Conservation (phyloP, 2,113 vertebrate species). For the Lathamus discolor region DNA sequence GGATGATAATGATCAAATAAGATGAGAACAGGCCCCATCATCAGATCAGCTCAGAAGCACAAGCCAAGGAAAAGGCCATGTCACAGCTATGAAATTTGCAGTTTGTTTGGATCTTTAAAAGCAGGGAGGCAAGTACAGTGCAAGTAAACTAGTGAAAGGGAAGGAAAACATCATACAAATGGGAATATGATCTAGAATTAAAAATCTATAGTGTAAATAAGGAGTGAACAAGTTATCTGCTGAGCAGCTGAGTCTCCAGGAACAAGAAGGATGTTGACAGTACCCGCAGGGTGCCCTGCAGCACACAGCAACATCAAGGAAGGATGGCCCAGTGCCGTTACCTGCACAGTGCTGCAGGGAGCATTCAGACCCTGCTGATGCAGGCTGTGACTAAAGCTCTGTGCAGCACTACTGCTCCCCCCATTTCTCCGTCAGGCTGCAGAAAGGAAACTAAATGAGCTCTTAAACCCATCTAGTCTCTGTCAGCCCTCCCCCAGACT, state of each 20-base stretch:
- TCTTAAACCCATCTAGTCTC: background rate
- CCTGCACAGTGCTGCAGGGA: background rate
- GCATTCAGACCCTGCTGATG: background rate
- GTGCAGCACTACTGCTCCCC: background rate
- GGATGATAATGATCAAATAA: background rate
- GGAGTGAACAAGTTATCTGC: background rate
- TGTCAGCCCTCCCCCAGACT: background rate
- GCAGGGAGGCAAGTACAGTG: background rate
- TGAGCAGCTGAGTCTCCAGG: background rate
- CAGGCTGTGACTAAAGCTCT: background rate
- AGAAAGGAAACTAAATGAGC: conserved; percentile 15
- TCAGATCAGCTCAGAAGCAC: background rate
- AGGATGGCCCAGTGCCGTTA: background rate
- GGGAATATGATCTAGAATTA: background rate
- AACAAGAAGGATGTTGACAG: background rate
- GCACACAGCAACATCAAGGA: background rate
- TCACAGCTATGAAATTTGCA: background rate
- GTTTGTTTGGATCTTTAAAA: background rate
- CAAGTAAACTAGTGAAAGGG: background rate
- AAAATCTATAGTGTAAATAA: background rate
- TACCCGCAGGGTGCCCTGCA: background rate
- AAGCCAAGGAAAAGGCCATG: background rate
- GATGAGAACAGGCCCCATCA: background rate
- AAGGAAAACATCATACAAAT: background rate
- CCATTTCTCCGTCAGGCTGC: background rate